A percentile compares a stretch with the other conserved stretches of the same genome.
Evolutionary conservation across 1,140 invertebrate species (phyloP).

Genomic region (Drosophila auraria): DNA sequence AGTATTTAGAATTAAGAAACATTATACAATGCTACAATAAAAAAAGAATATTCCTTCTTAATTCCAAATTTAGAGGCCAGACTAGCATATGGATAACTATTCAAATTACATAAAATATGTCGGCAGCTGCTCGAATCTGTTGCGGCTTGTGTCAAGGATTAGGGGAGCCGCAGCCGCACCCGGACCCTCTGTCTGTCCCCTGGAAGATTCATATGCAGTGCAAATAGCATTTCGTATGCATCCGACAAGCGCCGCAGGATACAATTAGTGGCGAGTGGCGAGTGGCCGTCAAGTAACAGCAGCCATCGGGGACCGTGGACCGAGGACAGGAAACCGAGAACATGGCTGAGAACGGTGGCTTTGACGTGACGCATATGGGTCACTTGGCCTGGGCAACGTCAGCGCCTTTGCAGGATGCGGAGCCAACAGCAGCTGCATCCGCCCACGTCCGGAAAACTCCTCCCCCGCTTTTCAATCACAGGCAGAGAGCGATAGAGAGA

Average conservation of each 20-base stretch:
- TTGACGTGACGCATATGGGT: constrained; percentile 48
- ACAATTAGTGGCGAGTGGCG: constrained; percentile 67
- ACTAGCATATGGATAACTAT: not conserved
- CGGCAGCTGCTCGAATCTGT: constrained; percentile 40
- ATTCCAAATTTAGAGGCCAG: too few species aligned
- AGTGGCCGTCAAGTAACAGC: constrained; percentile 51
- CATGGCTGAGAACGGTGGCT: constrained; percentile 41
- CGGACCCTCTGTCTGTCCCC: not conserved
- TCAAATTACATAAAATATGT: constrained; percentile 11
- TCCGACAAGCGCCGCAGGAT: constrained; percentile 43
- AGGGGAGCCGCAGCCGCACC: not conserved
- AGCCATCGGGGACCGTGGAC: constrained; percentile 7
- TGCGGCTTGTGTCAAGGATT: constrained; percentile 22
- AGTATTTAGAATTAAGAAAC: too few species aligned
- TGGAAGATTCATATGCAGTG: constrained; percentile 20
- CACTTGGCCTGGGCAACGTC: constrained; percentile 38
- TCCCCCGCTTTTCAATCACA: not conserved
- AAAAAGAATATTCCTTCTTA: too few species aligned
- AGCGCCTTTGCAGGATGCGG: constrained; percentile 42
- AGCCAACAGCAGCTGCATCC: constrained; percentile 13
- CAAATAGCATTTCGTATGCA: constrained; percentile 42
- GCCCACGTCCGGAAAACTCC: constrained; percentile 19
- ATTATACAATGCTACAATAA: too few species aligned
- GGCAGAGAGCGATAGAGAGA: not conserved
- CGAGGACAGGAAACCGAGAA: constrained; percentile 22